A percentile compares a stretch with the other conserved stretches of the same genome.
Evolutionary conservation across 2,888 invertebrate species (phyloP).

Genomic region (Apotomis capreana): DNA sequence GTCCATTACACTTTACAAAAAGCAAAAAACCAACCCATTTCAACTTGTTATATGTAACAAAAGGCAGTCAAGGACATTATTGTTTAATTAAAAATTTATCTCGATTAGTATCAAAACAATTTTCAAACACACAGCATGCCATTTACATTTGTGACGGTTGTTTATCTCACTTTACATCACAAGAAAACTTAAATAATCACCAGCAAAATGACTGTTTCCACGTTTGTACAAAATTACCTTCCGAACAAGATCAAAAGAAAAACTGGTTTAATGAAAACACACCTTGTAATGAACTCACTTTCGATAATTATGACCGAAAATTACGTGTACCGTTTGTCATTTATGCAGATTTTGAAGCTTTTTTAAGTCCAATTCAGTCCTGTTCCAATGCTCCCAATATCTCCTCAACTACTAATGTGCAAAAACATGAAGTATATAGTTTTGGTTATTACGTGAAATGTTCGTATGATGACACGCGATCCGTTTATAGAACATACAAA

Average conservation of each 20-base stretch:
- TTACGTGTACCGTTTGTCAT: constrained; percentile 44
- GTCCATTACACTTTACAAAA: too few species aligned
- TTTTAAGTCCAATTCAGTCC: constrained; percentile 48
- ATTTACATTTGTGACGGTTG: too few species aligned
- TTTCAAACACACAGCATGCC: too few species aligned
- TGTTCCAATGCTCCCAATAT: too few species aligned
- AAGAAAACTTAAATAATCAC: constrained; percentile 39
- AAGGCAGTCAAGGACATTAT: too few species aligned
- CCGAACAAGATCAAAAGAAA: neutral
- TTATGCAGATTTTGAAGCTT: constrained; percentile 48
- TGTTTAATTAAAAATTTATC: constrained; percentile 47
- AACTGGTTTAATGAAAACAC: constrained; percentile 9
- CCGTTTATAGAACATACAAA: neutral
- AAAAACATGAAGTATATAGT: constrained; percentile 42
- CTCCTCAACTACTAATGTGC: constrained; percentile 47
- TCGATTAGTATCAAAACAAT: too few species aligned
- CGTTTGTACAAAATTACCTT: constrained; percentile 42
- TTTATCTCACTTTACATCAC: constrained; percentile 40
- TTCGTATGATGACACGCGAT: constrained; percentile 3
- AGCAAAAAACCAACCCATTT: too few species aligned
- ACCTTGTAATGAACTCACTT: constrained; percentile 41
- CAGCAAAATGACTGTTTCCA: constrained; percentile 42
- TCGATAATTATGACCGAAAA: constrained; percentile 43
- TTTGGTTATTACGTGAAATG: constrained; percentile 11
- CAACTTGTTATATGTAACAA: too few species aligned